phyloP scores from a whole-genome alignment of 2,113 vertebrate genomes.

The Lasiurus borealis region DNA sequence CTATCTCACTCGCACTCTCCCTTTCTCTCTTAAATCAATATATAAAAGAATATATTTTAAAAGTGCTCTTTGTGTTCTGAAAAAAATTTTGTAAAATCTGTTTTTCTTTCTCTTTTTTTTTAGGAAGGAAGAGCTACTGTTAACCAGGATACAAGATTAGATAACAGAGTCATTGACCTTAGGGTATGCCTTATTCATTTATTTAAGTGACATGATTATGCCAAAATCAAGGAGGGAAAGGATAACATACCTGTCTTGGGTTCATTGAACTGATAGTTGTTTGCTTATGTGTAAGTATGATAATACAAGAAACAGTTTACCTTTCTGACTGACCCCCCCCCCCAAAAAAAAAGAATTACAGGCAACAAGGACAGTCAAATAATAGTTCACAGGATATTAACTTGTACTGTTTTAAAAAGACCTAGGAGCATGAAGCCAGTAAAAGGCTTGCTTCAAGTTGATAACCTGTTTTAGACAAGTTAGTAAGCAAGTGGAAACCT shows the following conservation, averaged over 20 bases:
- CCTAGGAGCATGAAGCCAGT: constrained; percentile 35
- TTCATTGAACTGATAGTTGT: constrained; percentile 22
- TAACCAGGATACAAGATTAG: constrained; percentile 98
- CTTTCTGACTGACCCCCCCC: background rate
- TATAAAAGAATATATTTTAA: constrained; percentile 38
- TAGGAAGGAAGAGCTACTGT: constrained; percentile 99
- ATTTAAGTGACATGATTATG: constrained; percentile 36
- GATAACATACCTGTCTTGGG: background rate
- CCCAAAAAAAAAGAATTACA: constrained; percentile 15
- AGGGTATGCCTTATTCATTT: constrained; percentile 90
- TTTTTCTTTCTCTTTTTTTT: constrained; percentile 68
- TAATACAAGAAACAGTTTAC: constrained; percentile 18
- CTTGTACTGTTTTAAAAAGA: constrained; percentile 40
- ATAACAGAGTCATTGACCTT: constrained; percentile 99
- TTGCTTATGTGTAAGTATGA: background rate
- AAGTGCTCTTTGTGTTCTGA: constrained; percentile 46
- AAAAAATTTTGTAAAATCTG: constrained; percentile 30
- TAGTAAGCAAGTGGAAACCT: constrained; percentile 34
- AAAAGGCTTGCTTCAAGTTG: constrained; percentile 21
- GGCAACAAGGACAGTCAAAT: background rate
- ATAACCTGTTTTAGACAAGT: constrained; percentile 21
- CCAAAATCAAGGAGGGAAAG: background rate
- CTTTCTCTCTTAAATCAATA: too few relatives aligned
- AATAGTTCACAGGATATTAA: constrained; percentile 19
- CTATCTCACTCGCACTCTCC: too few relatives aligned